A percentile compares a stretch with the other conserved stretches of the same genome.
Evolutionary conservation across 2,797 vertebrate species (phyloP).

Genomic region (Anniella stebbinsi): DNA sequence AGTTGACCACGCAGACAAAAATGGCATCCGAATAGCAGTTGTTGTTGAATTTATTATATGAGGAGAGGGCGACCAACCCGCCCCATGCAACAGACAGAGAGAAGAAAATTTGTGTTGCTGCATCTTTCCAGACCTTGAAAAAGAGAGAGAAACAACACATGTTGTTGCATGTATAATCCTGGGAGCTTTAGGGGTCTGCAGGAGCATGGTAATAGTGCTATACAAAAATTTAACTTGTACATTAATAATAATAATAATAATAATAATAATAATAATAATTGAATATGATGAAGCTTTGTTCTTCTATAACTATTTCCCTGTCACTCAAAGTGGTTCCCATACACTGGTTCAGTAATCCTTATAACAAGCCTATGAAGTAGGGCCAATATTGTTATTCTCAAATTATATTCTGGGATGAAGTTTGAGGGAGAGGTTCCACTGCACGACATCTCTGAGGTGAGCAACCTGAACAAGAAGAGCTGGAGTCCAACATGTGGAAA

Average conservation of each 20-base stretch:
- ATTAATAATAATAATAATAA: neutral
- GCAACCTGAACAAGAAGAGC: no score
- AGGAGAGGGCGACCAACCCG: conserved; percentile 91
- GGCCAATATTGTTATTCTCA: no score
- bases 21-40: conserved; percentile 91
- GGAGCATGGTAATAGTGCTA: no score
- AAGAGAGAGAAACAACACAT: neutral
- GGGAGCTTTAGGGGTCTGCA: neutral
- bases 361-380: neutral
- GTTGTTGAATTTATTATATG: conserved; percentile 96
- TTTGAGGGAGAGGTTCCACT: neutral
- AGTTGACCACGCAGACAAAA: conserved; percentile 88
- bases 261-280: neutral
- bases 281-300: neutral
- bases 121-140: conserved; percentile 93
- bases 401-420: neutral
- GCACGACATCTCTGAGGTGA: no score
- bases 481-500: neutral
- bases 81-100: conserved; percentile 92
- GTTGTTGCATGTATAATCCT: no score
- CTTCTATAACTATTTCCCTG: neutral
- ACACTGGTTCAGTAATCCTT: neutral
- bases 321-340: neutral
- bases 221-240: neutral
- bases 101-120: conserved; percentile 94